Percentiles rank a stretch among this genome's conserved stretches.
Conservation (phyloP, 2,888 invertebrate species). For the Archaeoteleia sp. region DNA sequence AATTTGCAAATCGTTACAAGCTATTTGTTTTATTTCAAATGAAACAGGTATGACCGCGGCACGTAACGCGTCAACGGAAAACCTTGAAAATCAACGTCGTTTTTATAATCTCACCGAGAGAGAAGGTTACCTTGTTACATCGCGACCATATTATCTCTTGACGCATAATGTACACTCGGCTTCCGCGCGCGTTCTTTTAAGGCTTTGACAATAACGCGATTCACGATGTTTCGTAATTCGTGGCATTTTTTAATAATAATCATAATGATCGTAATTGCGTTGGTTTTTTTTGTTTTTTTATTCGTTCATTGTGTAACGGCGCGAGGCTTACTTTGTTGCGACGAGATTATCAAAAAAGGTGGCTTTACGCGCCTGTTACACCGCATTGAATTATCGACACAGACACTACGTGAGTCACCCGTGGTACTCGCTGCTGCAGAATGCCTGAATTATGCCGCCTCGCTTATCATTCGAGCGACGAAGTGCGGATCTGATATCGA, state of each 20-base stretch:
- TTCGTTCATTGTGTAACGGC: too few relatives aligned
- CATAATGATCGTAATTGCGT: too few relatives aligned
- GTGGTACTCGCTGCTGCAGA: too few relatives aligned
- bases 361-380: too few relatives aligned
- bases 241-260: neutral
- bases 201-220: conserved; percentile 32
- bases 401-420: too few relatives aligned
- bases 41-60: conserved; percentile 10
- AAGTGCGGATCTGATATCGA: too few relatives aligned
- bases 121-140: conserved; percentile 36
- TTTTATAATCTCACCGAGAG: conserved; percentile 37
- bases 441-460: too few relatives aligned
- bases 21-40: conserved; percentile 6
- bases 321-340: too few relatives aligned
- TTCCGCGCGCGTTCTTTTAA: conserved; percentile 38
- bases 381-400: too few relatives aligned
- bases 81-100: conserved; percentile 40
- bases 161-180: conserved; percentile 33
- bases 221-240: conserved; percentile 12
- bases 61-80: conserved; percentile 31
- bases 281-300: conserved; percentile 1
- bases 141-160: conserved; percentile 42
- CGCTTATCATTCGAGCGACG: too few relatives aligned
- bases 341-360: too few relatives aligned
- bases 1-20: conserved; percentile 16